Evolutionary conservation across 2,888 invertebrate genomes (phyloP), one percentile per base, ranked within the genome.

Genomic region (Cynaeus angustus): DNA sequence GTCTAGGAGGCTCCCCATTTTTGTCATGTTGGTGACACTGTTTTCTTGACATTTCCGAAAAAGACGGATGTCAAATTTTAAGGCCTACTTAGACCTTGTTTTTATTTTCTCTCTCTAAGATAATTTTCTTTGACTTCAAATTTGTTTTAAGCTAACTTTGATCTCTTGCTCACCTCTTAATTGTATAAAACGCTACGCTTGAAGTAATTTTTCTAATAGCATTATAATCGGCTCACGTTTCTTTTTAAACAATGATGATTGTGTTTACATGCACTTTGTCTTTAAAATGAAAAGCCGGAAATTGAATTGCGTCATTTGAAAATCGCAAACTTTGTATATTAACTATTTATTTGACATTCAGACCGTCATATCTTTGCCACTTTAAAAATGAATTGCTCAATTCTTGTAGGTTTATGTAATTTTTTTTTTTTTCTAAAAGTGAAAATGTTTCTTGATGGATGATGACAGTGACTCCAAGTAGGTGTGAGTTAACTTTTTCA

Each of bases 201-300:
- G 30, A 48, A 33, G 61, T 14, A 26, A 16, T 50, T 48, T 48
- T 61, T 46, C 61, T 61, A 61, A 61, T 61, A 21, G 48, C 38
- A 48, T 61, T 50, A 50, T 61, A 61, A 61, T 61, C 48, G 61
- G 10, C 48, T 33, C 61, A 61, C 61, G 61, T 61, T 45, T 37
- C 30, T 45, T 14, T 48, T 61, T 50, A 61, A 14, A 61, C 61
- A 61, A 48, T 59, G 45, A 58, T 59, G 28, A 45, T 58, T 10
- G n/a, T 61, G 61, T 61, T 48, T 61, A 61, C 61, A 61, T 38
- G 48, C 48, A 37, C 30, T 61, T 61, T 61, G 61, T 61, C 48
- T 28, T 50, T 30, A 48, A 48, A 48, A 30, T 61, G 12, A 50
- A 48, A 61, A 48, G 26, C 45, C 58, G 58, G 58, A 58, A 58